Evolutionary conservation across 2,113 vertebrate species (phyloP).

Genomic region (Haplochromis burtoni): DNA sequence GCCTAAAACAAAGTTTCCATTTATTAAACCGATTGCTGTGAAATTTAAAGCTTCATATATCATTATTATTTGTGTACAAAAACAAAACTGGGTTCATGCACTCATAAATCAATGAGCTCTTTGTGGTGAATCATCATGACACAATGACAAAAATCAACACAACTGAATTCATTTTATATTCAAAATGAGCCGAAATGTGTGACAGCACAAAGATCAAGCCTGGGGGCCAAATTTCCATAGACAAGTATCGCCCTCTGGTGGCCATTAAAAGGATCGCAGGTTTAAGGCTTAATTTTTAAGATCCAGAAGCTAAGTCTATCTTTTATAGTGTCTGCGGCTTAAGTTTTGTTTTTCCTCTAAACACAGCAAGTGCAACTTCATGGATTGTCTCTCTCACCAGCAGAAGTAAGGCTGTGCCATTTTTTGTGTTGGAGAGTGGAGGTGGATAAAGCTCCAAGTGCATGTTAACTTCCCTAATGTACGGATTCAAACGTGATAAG

Average conservation of each 20-base stretch:
- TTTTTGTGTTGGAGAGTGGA: neutral
- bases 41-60: neutral
- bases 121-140: neutral
- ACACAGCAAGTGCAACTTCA: neutral
- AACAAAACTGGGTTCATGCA: neutral
- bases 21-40: fast-evolving
- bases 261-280: fast-evolving
- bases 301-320: neutral
- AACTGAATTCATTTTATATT: neutral
- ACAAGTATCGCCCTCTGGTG: neutral
- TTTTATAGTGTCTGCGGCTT: neutral
- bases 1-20: neutral
- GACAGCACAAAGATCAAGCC: neutral
- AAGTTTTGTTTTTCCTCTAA: neutral
- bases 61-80: neutral
- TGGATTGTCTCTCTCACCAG: fast-evolving
- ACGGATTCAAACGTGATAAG: neutral
- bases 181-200: neutral
- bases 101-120: neutral
- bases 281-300: neutral
- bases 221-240: neutral
- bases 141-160: neutral
- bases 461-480: neutral
- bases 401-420: neutral
- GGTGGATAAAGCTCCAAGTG: neutral